Conservation (phyloP, 2,113 vertebrate genomes). For the Ariopsis seemanni region DNA sequence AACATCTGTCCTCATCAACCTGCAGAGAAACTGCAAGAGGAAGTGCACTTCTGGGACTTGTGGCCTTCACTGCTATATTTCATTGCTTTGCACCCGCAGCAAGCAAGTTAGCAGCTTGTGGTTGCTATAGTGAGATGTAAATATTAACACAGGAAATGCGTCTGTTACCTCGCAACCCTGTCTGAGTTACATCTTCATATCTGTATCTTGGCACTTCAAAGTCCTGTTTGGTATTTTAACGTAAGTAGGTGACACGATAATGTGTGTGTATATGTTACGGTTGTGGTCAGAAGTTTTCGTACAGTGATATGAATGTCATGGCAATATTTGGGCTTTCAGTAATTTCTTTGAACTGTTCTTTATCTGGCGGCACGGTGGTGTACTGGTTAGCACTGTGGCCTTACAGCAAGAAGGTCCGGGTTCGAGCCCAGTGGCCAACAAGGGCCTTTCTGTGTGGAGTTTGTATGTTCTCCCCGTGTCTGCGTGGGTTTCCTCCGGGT, state of each 20-base stretch:
- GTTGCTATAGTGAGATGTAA: conserved; percentile 52
- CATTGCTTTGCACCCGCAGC: background rate
- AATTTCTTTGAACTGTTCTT: no score
- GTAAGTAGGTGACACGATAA: background rate
- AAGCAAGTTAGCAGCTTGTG: conserved; percentile 12
- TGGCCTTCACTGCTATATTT: conserved; percentile 8
- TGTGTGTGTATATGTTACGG: no score
- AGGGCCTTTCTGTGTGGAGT: no score
- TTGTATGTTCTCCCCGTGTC: no score
- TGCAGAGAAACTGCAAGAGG: background rate
- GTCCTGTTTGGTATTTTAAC: background rate
- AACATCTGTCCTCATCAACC: background rate
- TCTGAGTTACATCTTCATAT: background rate
- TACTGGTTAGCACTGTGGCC: no score
- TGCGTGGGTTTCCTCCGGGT: no score
- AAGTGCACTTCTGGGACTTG: background rate
- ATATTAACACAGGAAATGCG: conserved; percentile 53
- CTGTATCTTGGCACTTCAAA: background rate
- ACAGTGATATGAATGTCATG: no score
- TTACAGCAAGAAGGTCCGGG: no score
- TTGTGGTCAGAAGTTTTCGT: no score
- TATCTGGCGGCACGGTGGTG: no score
- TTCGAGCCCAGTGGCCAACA: no score
- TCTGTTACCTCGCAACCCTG: background rate
- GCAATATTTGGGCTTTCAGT: no score